Percentiles rank a stretch among this genome's conserved stretches.
Evolutionary conservation across 2,888 invertebrate genomes (phyloP).

Genomic region (Ophraella communa): DNA sequence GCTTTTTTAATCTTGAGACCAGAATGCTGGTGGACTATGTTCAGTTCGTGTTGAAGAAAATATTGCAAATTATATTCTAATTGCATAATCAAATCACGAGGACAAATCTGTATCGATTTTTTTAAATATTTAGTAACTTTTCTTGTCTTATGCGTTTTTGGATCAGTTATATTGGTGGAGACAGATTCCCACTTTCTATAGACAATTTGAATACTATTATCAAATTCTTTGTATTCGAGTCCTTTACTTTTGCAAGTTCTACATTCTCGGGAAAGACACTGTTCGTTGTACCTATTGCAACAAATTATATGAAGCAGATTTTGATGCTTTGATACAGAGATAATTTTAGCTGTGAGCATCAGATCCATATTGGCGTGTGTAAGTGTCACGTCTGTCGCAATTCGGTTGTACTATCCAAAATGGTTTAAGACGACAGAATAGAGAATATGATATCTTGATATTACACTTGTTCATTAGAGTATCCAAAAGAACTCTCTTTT

Average conservation of each 20-base stretch:
- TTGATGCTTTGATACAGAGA: not conserved
- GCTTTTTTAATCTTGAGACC: no score
- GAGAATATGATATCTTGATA: not conserved
- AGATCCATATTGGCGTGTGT: not conserved
- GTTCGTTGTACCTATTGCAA: not conserved
- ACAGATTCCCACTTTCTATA: constrained; percentile 15
- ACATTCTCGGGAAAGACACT: not conserved
- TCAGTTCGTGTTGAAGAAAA: not conserved
- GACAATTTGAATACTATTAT: constrained; percentile 4
- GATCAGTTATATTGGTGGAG: constrained; percentile 1
- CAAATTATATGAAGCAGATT: not conserved
- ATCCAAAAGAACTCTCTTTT: not conserved
- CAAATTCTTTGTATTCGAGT: constrained; percentile 12
- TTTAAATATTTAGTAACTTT: constrained; percentile 6
- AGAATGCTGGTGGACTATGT: not conserved
- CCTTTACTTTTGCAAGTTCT: not conserved
- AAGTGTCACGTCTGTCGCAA: not conserved
- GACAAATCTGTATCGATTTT: not conserved
- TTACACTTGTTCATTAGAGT: not conserved
- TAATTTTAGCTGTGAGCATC: not conserved
- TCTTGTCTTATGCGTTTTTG: constrained; percentile 4
- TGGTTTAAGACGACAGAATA: not conserved
- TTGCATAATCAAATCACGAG: not conserved
- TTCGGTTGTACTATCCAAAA: not conserved
- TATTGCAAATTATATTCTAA: not conserved